These are phyloP conservation scores for Sminthurides bifidus DNA, from an alignment of 1,140 invertebrate species.

Conservation along the genomic window DNA sequence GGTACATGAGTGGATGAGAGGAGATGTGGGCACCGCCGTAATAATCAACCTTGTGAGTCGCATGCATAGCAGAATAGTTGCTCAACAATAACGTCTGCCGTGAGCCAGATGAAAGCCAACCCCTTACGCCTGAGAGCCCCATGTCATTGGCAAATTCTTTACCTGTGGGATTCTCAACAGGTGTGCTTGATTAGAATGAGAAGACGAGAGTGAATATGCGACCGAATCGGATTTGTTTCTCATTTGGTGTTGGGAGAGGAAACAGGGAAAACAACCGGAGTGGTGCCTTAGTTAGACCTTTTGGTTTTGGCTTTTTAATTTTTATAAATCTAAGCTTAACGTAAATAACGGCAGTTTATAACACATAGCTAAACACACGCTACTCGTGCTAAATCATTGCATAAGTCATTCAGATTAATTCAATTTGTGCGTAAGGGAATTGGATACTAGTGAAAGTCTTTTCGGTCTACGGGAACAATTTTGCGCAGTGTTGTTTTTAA, in stretches of 20 bases:
- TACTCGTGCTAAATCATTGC: not conserved
- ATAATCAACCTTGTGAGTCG: too few species aligned
- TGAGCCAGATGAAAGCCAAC: not conserved
- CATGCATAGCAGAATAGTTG: too few species aligned
- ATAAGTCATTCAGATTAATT: not conserved
- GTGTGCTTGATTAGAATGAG: conserved; percentile 16
- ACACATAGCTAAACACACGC: not conserved
- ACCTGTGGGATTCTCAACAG: conserved; percentile 21
- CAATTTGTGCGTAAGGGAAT: too few species aligned
- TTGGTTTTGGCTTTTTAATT: not conserved
- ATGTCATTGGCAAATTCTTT: conserved; percentile 22
- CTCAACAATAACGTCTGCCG: too few species aligned
- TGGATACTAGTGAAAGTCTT: too few species aligned
- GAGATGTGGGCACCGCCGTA: too few species aligned
- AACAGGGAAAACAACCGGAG: conserved; percentile 9
- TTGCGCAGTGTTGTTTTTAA: too few species aligned
- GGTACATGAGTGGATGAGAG: too few species aligned
- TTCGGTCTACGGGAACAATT: too few species aligned
- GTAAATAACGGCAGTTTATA: not conserved
- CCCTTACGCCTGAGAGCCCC: conserved; percentile 10
- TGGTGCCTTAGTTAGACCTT: conserved; percentile 1
- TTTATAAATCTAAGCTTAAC: too few species aligned
- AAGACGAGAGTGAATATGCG: conserved; percentile 8
- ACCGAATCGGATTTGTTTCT: conserved; percentile 10
- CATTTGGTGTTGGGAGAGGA: conserved; percentile 19